phyloP scores from a whole-genome alignment of 2,888 invertebrate species.

The Elgonia sp. region DNA sequence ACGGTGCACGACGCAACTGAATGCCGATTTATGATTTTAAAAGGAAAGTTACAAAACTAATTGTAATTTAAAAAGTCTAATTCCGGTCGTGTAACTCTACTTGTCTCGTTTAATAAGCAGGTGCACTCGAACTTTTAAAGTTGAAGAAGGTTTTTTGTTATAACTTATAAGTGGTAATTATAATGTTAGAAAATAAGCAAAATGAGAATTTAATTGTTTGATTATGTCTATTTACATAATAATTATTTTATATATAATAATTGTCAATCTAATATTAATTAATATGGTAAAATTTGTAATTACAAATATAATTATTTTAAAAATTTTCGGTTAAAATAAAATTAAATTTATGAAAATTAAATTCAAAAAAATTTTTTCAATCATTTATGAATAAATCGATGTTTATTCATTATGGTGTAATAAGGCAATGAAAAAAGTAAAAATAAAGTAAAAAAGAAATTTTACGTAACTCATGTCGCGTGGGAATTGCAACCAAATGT shows the following conservation, averaged over 20 bases:
- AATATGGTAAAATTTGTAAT: no score
- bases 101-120: constrained; percentile 34
- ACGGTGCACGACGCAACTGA: constrained; percentile 22
- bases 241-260: no score
- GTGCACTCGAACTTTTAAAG: constrained; percentile 8
- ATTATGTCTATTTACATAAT: no score
- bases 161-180: background rate
- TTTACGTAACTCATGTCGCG: constrained; percentile 48
- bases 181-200: background rate
- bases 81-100: constrained; percentile 35
- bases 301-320: no score
- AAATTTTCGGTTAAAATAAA: no score
- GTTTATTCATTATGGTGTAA: constrained; percentile 23
- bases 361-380: background rate
- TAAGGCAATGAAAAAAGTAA: constrained; percentile 7
- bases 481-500: constrained; percentile 62
- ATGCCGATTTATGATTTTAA: constrained; percentile 58
- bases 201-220: background rate
- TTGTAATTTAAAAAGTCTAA: constrained; percentile 60
- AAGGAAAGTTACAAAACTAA: constrained; percentile 57
- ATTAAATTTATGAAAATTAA: no score
- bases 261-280: no score
- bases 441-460: constrained; percentile 14
- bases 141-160: background rate
- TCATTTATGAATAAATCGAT: background rate